Evolutionary conservation across 2,797 vertebrate genomes (phyloP), one percentile per base, ranked within the genome.

Genomic region (Carapus acus): DNA sequence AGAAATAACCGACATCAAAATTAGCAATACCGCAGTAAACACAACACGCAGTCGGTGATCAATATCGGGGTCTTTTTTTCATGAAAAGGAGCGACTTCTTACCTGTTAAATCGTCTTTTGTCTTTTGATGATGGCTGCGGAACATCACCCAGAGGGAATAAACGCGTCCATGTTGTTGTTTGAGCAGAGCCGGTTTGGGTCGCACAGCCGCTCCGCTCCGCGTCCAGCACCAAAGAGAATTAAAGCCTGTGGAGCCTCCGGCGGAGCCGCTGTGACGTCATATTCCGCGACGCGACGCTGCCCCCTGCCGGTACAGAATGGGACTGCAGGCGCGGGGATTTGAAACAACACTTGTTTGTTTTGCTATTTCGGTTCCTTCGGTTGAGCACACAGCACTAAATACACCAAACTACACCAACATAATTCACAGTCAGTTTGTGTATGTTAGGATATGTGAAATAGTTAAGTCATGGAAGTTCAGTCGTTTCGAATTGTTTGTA

Each of bases 191-290:
- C 2, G 20, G 46, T 12, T 38, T 4, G 40, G 2, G 6, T 21
- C 12, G 42, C 7, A 6, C 17, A 33, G 24, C 50, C 37, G 27
- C 67, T 57, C 36, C 41, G 6, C 4, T 2, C 27, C 53, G 50
- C 24, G 18, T 55, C 45, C 41, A 27, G 48, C 66, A 31, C 53
- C 48, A 49, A 20, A 55, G 52, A 54, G 38, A 44, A 71, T 39
- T 43, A 42, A 45, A 65, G 61, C 46, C 46, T 27, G 24, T 49
- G 1, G 50, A 69, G 63, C 58, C 69, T 52, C 48, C 29, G 75
- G 62, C 62, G 58, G 63, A 52, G 68, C 65, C 41, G n/a, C 1
- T 46, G 54, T 86, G 81, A 89, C 86, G 88, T 88, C 83, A 85
- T 74, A 29, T 11, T 15, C 62, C 67, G 44, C 69, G 69, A 33